Evolutionary conservation across 2,797 vertebrate species (phyloP), one percentile per base, ranked within the genome.

Genomic region (Molossus alvarezi): DNA sequence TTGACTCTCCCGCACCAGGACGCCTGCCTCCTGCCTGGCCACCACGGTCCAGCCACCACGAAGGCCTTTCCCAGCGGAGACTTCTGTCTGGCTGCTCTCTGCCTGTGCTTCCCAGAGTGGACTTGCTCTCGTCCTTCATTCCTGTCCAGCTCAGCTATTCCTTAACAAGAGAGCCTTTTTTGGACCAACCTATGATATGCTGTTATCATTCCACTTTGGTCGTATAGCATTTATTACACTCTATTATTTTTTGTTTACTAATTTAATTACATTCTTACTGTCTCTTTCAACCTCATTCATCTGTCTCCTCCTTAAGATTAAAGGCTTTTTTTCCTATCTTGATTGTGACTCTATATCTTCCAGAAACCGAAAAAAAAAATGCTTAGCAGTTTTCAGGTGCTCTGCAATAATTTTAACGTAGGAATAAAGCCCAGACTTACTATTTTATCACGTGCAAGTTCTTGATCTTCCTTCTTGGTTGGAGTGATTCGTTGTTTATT

Each of bases 211-310:
- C 12, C n/a, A n/a, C 79, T 58, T 37, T 33, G 45, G 9, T 37
- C 76, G 69, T 53, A 14, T 25, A 75, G 17, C 45, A 77, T n/a
- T 75, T 27, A 65, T 80, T 9, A 48, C 4, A 71, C 57, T 8
- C 25, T 33, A 57, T 13, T 88, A 25, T 23, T 62, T 92, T 92
- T 75, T 79, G 21, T 64, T 88, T 92, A 65, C 55, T 75, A 10
- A 75, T 53, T 82, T 88, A 76, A 85, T 79, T 45, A 73, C 13
- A 73, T 23, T 53, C 79, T 37, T 41, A 10, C 65, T 72, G 4
- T 51, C 64, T 82, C 9, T 82, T 85, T 92, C 37, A 53, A 58
- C 27, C 11, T 20, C 4, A 3, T 55, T 82, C 76, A 7, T 25
- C 41, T 77, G 14, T 15, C 57, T 80, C 48, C 2, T 8, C 9